phyloP scores from a whole-genome alignment of 23 tunicate species.

The Halocynthia aurantium region DNA sequence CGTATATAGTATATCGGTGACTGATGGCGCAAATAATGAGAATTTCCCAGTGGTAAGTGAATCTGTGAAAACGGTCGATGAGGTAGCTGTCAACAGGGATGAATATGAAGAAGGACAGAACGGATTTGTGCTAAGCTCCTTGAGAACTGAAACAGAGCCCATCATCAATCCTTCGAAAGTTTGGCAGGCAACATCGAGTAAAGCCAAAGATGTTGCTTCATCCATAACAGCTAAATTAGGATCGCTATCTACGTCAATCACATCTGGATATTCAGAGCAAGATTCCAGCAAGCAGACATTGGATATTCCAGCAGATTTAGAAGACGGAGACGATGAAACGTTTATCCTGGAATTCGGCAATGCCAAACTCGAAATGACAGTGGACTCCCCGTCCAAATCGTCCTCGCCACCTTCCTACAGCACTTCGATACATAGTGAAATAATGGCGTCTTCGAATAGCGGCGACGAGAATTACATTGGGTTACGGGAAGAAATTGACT shows the following conservation, averaged over 20 bases:
- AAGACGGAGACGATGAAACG: slow-evolving; percentile 54
- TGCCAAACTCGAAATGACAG: slow-evolving; percentile 59
- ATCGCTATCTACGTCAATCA: slow-evolving; percentile 26
- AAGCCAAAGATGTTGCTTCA: slow-evolving; percentile 35
- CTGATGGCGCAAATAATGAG: background rate
- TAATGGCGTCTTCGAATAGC: too few species aligned
- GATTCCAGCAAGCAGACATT: too few species aligned
- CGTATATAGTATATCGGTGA: background rate
- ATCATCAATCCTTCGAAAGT: slow-evolving; percentile 1
- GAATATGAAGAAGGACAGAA: background rate
- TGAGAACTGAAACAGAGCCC: too few species aligned
- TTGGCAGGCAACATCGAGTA: slow-evolving; percentile 39
- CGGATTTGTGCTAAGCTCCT: too few species aligned
- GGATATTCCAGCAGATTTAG: slow-evolving; percentile 17
- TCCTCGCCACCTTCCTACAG: too few species aligned
- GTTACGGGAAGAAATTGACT: too few species aligned
- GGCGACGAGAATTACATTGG: too few species aligned
- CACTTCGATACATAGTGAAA: too few species aligned
- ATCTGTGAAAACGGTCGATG: background rate
- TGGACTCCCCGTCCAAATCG: slow-evolving; percentile 68
- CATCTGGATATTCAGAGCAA: too few species aligned
- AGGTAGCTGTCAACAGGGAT: too few species aligned
- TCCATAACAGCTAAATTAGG: slow-evolving; percentile 29
- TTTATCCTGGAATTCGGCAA: slow-evolving; percentile 36
- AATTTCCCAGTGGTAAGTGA: background rate